Base-by-base conservation (phyloP, 2,797 vertebrate genomes). In the Muraenolepis orangiensis region DNA sequence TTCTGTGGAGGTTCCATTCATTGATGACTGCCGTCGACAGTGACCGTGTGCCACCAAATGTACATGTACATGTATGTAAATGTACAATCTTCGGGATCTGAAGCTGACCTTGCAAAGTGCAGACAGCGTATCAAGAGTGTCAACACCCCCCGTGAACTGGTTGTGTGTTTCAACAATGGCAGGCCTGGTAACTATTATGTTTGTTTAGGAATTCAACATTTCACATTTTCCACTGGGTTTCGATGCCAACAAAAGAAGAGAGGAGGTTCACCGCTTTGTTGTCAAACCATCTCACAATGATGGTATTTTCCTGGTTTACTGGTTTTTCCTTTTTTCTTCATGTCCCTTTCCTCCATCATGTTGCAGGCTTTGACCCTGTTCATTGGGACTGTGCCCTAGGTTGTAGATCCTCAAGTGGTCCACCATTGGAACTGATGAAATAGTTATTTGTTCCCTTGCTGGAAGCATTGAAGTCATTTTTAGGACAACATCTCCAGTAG, bases 1-100 rank as follows among this genome's bases (percentile, higher is more conserved):
- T 85, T 85, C 78, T 78, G 74, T 85, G 80, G 40, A 26, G 73
- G 69, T 5, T 84, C 75, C 78, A 87, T 34, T 74, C 76, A 85
- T 80, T 80, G 72, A 85, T 79, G 14, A 84, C 71, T 71, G 79
- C 78, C 66, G n/a, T n/a, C n/a, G n/a, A 81, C 72, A 70, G 77
- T 88, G 2, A 85, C 69, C 0, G 51, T 85, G 74, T 84, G 74
- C 78, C 83, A 87, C 78, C 76, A 86, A 10, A 85, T 80, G 31
- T 78, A 73, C 3, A 11, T 51, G 18, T 20, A 34, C 32, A 8
- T 34, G 32, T 34, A n/a, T n/a, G n/a, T 34, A 8, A 3, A 83
- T 72, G n/a, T 79, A 80, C 74, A 79, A 87, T 80, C 80, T 85
- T 72, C 14, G 0, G 66, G 69, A 70, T 80, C 14, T 81, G 70